Evolutionary conservation across 2,888 invertebrate genomes (phyloP), one percentile per base, ranked within the genome.

Genomic region (Xestobium rufovillosum): DNA sequence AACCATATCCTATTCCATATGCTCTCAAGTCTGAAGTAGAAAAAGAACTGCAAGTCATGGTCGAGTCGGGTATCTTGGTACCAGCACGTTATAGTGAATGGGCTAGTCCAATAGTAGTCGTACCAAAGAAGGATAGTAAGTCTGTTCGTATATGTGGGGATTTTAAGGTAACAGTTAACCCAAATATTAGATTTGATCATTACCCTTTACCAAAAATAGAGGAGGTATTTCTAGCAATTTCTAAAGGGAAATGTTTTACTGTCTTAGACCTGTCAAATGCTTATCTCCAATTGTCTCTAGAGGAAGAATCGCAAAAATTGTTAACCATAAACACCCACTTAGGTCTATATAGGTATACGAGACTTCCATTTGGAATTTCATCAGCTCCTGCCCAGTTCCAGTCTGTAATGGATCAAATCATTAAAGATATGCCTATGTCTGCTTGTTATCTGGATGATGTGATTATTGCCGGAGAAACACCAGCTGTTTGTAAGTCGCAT

Each of bases 191-290:
- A 29, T 42, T 43, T 13, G 49, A 52, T 8, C 48, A 49, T 26
- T 53, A 54, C 26, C 56, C 53, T n/a, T 39, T 57, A 28, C 55
- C 55, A 1, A 34, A 34, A 17, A 38, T 51, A 14, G 50, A 53
- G 9, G 53, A 55, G 26, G 45, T 57, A 27, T 51, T 56, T 39
- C 45, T 49, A 6, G 37, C 39, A 8, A 36, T 58, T 15, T 38
- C 39, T 26, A 47, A 44, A 9, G 48, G 49, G 19, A 39, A 41
- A 34, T 29, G 43, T 12, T 56, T 48, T 38, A 39, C 45, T 14
- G 29, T 44, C 3, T 14, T 53, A 11, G 50, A 54, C 42, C 41
- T 51, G 3, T 31, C 37, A 9, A 38, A 45, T 29, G 51, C 50
- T 10, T 52, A 49, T 38, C 39, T 43, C 17, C 51, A 55, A 34